These are phyloP conservation scores for Rhynchophorus ferrugineus DNA, from an alignment of 1,140 invertebrate species.

Conservation along the genomic window DNA sequence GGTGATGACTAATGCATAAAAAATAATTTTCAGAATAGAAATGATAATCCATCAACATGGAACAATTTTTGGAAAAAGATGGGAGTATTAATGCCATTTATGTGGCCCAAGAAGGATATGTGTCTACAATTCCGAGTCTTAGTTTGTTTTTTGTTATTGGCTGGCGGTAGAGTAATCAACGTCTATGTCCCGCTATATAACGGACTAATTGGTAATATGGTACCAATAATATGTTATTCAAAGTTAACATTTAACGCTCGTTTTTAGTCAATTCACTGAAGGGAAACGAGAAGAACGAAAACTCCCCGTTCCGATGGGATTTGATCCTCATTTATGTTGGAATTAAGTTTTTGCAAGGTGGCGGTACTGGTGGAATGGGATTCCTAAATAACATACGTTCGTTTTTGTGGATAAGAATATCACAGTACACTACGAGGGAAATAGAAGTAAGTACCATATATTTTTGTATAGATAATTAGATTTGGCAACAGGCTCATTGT, in stretches of 20 bases:
- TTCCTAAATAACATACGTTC: slow-evolving; percentile 84
- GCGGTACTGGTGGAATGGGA: slow-evolving; percentile 84
- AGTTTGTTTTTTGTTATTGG: slow-evolving; percentile 71
- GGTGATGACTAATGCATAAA: too few species aligned
- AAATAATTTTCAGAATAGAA: slow-evolving; percentile 44
- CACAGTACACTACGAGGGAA: slow-evolving; percentile 90
- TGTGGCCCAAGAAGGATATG: slow-evolving; percentile 85
- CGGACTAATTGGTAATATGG: slow-evolving; percentile 66
- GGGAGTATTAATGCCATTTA: slow-evolving; percentile 73
- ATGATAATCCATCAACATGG: slow-evolving; percentile 67
- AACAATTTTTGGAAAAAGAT: slow-evolving; percentile 70
- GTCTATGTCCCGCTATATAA: slow-evolving; percentile 90
- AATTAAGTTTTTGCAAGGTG: slow-evolving; percentile 90
- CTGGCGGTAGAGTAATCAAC: slow-evolving; percentile 81
- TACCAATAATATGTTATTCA: neutral
- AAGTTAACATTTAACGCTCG: slow-evolving; percentile 6
- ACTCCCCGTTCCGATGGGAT: slow-evolving; percentile 78
- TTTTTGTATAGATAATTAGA: too few species aligned
- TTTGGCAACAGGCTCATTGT: too few species aligned
- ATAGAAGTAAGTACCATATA: slow-evolving; percentile 58
- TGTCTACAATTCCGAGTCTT: slow-evolving; percentile 76
- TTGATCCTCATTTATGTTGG: slow-evolving; percentile 77
- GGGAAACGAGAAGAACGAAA: slow-evolving; percentile 29
- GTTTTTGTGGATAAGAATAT: slow-evolving; percentile 90
- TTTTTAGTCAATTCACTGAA: slow-evolving; percentile 70